Percentiles rank a stretch among this genome's conserved stretches.
These are phyloP conservation scores for Sminthurinus signatus DNA, from an alignment of 1,140 invertebrate species.

Conservation along the genomic window DNA sequence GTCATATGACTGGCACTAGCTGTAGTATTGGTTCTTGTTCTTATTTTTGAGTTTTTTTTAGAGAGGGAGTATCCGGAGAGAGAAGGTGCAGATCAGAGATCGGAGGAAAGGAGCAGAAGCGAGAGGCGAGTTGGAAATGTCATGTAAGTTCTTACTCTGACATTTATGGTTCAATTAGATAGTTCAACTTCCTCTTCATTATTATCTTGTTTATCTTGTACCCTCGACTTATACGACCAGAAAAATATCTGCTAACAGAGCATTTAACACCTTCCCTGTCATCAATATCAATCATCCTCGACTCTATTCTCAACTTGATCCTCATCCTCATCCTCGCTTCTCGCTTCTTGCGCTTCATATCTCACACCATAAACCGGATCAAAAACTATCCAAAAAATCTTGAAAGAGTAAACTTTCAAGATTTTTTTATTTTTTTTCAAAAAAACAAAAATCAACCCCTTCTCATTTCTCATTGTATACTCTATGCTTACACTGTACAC, in stretches of 20 bases:
- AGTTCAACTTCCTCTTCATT: constrained; percentile 19
- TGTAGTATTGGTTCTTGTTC: background rate
- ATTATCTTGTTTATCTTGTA: constrained; percentile 23
- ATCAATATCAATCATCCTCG: background rate
- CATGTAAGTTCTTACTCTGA: constrained; percentile 32
- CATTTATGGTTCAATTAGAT: constrained; percentile 36
- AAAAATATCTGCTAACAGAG: constrained; percentile 8
- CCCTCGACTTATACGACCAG: constrained; percentile 18
- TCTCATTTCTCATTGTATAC: too few relatives aligned
- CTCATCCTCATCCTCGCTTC: too few relatives aligned
- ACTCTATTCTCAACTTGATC: too few relatives aligned
- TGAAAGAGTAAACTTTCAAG: too few relatives aligned
- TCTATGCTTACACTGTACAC: too few relatives aligned
- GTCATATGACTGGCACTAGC: background rate
- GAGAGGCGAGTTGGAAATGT: constrained; percentile 8
- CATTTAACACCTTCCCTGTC: constrained; percentile 15
- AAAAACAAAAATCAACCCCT: too few relatives aligned
- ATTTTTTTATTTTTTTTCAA: too few relatives aligned
- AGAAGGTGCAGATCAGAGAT: background rate
- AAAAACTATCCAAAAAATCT: too few relatives aligned
- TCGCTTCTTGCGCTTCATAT: too few relatives aligned
- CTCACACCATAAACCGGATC: too few relatives aligned
- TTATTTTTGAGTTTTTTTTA: background rate
- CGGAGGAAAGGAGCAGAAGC: background rate
- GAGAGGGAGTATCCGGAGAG: background rate